Percentiles rank a stretch among this genome's conserved stretches.
These are phyloP conservation scores for Ramazzottius varieornatus DNA, from an alignment of 2,888 invertebrate species.

Conservation along the genomic window DNA sequence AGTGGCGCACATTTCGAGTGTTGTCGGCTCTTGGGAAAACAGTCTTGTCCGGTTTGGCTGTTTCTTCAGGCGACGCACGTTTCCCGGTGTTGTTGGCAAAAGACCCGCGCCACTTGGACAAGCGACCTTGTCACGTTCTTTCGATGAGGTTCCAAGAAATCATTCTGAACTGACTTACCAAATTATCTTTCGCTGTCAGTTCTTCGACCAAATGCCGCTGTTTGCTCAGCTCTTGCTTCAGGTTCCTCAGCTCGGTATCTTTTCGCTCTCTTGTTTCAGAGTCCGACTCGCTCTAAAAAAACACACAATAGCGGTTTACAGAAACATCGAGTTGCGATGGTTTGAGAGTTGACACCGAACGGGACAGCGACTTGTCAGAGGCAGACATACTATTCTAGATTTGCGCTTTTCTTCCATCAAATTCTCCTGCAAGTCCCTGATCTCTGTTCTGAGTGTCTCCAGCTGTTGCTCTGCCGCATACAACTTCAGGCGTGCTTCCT, in stretches of 20 bases:
- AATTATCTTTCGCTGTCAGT: constrained; percentile 3
- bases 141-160: no score
- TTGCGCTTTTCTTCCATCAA: constrained; percentile 17
- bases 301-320: not conserved
- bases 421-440: constrained; percentile 11
- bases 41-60: no score
- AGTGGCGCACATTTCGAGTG: no score
- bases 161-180: not conserved
- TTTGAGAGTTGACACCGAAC: no score
- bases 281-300: not conserved
- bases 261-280: constrained; percentile 7
- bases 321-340: no score
- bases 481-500: constrained; percentile 6
- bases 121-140: no score
- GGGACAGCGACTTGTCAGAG: no score
- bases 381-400: constrained; percentile 3
- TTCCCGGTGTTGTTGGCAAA: no score
- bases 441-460: constrained; percentile 15
- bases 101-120: no score
- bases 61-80: not conserved
- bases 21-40: no score
- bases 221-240: constrained; percentile 14
- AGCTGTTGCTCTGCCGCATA: constrained; percentile 10
- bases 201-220: constrained; percentile 15
- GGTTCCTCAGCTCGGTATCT: constrained; percentile 13